Conservation (phyloP, 2,113 vertebrate genomes). For the Pangasianodon hypophthalmus region DNA sequence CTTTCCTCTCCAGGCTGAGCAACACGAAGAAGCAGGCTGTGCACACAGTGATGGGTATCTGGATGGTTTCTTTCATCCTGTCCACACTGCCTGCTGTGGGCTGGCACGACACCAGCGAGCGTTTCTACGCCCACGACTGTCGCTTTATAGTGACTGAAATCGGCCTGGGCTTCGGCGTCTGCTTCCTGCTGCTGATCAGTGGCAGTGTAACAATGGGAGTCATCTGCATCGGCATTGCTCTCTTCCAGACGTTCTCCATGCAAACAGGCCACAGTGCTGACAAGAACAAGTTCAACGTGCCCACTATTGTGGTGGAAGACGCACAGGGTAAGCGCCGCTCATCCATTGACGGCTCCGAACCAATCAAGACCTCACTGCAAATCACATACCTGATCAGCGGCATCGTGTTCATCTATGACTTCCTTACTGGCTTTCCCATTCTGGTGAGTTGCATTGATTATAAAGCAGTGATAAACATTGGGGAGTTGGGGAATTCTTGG, state of each 20-base stretch:
- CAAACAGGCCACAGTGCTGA: conserved; percentile 75
- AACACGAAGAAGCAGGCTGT: conserved; percentile 92
- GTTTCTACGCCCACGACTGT: conserved; percentile 89
- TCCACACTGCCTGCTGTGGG: conserved; percentile 90
- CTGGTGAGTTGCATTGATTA: conserved; percentile 78
- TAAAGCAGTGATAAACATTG: not conserved
- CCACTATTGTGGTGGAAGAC: conserved; percentile 90
- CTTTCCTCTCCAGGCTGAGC: conserved; percentile 78
- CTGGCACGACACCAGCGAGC: conserved; percentile 88
- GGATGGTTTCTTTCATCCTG: conserved; percentile 94
- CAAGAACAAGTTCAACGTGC: conserved; percentile 85
- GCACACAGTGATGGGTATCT: conserved; percentile 93
- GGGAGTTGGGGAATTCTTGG: not conserved
- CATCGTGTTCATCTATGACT: conserved; percentile 90
- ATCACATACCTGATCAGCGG: conserved; percentile 89
- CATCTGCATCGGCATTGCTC: conserved; percentile 86
- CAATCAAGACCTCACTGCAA: conserved; percentile 86
- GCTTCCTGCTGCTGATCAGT: conserved; percentile 88
- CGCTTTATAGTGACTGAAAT: conserved; percentile 92
- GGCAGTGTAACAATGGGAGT: conserved; percentile 86
- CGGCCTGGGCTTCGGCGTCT: conserved; percentile 90
- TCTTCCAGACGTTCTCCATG: conserved; percentile 86
- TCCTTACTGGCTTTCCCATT: conserved; percentile 88
- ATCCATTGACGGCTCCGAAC: conserved; percentile 89
- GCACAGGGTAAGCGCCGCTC: conserved; percentile 90